These are phyloP conservation scores for Drosophila kanekoi DNA, from an alignment of 2,888 invertebrate genomes.

Conservation along the genomic window DNA sequence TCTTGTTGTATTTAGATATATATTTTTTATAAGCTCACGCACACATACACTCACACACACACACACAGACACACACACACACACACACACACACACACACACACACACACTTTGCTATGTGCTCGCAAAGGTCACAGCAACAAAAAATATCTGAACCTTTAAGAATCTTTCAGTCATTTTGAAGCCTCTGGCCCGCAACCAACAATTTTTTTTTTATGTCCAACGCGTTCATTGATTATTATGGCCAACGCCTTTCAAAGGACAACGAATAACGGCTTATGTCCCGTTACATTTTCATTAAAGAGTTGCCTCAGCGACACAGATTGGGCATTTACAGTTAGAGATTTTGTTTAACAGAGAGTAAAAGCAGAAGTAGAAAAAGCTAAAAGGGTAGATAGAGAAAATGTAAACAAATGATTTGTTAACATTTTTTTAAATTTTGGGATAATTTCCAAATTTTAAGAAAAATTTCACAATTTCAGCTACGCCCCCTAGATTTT, in stretches of 20 bases:
- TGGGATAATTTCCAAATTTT: too few species aligned
- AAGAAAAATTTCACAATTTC: too few species aligned
- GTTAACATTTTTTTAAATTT: too few species aligned
- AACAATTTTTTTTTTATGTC: slow-evolving; percentile 53
- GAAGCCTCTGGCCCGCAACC: slow-evolving; percentile 55
- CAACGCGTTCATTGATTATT: slow-evolving; percentile 67
- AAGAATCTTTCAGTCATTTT: slow-evolving; percentile 57
- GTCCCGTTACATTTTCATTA: slow-evolving; percentile 16
- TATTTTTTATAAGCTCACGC: slow-evolving; percentile 59
- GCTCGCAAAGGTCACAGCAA: slow-evolving; percentile 18
- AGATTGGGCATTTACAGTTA: neutral
- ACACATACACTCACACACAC: slow-evolving; percentile 22
- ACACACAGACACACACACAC: slow-evolving; percentile 31
- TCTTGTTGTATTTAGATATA: slow-evolving; percentile 52
- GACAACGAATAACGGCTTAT: slow-evolving; percentile 32
- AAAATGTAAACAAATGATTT: too few species aligned
- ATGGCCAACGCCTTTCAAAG: slow-evolving; percentile 53
- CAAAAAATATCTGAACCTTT: slow-evolving; percentile 46
- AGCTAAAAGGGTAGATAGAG: too few species aligned
- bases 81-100: slow-evolving; percentile 27
- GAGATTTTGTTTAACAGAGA: neutral
- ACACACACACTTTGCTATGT: slow-evolving; percentile 16
- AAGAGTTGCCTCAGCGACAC: slow-evolving; percentile 13
- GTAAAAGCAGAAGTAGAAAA: too few species aligned
- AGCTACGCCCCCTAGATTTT: too few species aligned